Evolutionary conservation across 2,888 invertebrate genomes (phyloP).

Genomic region (Drosophila tripunctata): DNA sequence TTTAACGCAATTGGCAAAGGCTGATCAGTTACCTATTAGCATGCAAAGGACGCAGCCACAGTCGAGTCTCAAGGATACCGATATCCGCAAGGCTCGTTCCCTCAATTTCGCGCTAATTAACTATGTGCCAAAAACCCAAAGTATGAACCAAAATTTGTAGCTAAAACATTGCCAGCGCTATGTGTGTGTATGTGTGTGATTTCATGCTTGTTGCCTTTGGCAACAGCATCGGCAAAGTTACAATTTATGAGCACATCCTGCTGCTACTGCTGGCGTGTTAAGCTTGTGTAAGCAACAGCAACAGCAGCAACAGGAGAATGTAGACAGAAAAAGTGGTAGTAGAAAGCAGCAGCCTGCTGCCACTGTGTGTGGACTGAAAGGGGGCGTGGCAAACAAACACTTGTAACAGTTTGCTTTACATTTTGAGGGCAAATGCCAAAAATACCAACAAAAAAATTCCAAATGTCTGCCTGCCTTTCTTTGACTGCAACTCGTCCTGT

Average conservation of each 20-base stretch:
- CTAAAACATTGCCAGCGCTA: constrained; percentile 68
- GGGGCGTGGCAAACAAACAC: constrained; percentile 56
- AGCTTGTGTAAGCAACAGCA: constrained; percentile 62
- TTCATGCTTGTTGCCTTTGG: constrained; percentile 73
- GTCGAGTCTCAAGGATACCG: background rate
- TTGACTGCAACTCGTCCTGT: constrained; percentile 39
- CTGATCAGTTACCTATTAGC: constrained; percentile 73
- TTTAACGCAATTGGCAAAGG: constrained; percentile 58
- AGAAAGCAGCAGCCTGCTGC: background rate
- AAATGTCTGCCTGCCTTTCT: constrained; percentile 17
- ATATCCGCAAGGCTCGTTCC: constrained; percentile 22
- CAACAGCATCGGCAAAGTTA: constrained; percentile 49
- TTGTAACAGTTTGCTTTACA: constrained; percentile 71
- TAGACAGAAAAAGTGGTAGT: no score
- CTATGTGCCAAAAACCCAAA: constrained; percentile 67
- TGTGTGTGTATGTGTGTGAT: constrained; percentile 60
- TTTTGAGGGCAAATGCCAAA: constrained; percentile 39
- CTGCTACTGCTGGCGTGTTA: constrained; percentile 45
- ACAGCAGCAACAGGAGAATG: background rate
- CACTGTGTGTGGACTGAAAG: background rate
- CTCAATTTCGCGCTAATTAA: constrained; percentile 75
- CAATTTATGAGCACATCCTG: constrained; percentile 74
- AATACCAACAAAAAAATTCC: no score
- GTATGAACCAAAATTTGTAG: constrained; percentile 36
- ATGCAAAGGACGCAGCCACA: constrained; percentile 49